Conservation (phyloP, 2,113 vertebrate species). For the Strix aluco region DNA sequence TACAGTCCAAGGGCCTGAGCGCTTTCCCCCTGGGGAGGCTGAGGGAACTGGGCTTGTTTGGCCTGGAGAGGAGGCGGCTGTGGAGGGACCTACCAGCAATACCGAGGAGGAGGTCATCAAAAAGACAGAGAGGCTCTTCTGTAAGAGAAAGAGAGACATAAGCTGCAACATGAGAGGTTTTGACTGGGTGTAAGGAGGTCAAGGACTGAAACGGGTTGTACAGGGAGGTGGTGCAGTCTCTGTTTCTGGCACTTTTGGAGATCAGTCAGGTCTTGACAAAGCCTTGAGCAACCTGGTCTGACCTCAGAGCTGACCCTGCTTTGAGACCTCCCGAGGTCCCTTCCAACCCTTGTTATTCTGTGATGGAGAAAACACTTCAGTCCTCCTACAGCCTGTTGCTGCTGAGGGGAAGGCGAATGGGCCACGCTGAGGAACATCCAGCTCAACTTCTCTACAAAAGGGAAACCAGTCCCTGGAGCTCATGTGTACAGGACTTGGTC, state of each 20-base stretch:
- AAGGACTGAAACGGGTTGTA: background rate
- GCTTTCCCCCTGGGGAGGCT: background rate
- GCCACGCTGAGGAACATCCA: background rate
- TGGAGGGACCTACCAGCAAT: background rate
- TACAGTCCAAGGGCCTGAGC: background rate
- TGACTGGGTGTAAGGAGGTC: background rate
- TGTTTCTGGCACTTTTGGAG: background rate
- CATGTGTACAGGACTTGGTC: too few species aligned
- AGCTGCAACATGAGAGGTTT: background rate
- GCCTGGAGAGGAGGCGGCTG: background rate
- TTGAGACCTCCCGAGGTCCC: background rate
- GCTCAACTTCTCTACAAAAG: background rate
- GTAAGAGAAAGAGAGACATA: too few species aligned
- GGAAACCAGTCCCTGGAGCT: too few species aligned
- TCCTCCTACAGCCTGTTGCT: background rate
- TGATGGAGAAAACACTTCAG: rapidly evolving
- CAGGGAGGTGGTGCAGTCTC: background rate
- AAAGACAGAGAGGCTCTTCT: too few species aligned
- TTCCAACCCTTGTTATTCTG: background rate
- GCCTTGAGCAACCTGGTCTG: background rate
- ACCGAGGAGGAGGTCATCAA: background rate
- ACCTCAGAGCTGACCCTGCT: background rate
- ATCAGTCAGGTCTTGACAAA: background rate
- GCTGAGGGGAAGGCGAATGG: background rate
- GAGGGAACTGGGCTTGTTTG: background rate